phyloP scores from a whole-genome alignment of 2,113 vertebrate genomes.

The Carassius carassius region DNA sequence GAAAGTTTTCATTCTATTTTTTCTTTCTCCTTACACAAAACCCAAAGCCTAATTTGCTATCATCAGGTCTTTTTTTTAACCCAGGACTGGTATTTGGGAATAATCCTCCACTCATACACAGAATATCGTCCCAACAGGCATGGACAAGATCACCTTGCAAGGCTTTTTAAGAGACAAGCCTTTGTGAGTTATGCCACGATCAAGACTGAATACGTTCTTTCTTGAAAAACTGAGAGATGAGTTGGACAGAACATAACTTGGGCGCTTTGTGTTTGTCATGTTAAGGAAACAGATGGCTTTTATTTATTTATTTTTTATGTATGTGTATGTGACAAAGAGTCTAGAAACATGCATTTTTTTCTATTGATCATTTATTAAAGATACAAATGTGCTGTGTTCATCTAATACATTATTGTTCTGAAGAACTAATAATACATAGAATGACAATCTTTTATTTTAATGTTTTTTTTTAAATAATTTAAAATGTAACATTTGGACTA shows the following conservation, averaged over 20 bases:
- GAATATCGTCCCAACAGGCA: constrained; percentile 79
- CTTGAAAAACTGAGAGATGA: constrained; percentile 70
- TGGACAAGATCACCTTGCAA: constrained; percentile 74
- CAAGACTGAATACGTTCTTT: constrained; percentile 68
- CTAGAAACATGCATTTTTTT: too few species aligned
- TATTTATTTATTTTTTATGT: background rate
- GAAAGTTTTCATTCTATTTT: constrained; percentile 59
- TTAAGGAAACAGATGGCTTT: constrained; percentile 31
- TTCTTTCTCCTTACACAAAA: constrained; percentile 73
- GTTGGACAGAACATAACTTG: constrained; percentile 52
- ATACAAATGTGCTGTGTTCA: too few species aligned
- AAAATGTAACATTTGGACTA: background rate
- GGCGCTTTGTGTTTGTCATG: constrained; percentile 39
- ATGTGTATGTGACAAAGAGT: too few species aligned
- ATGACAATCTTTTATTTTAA: too few species aligned
- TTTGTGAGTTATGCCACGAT: constrained; percentile 71
- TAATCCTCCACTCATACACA: constrained; percentile 77
- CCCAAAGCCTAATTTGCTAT: constrained; percentile 79
- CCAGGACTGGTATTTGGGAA: constrained; percentile 78
- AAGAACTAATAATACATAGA: background rate
- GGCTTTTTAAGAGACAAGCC: constrained; percentile 69
- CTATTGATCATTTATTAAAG: too few species aligned
- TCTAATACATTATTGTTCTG: background rate
- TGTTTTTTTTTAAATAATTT: too few species aligned
- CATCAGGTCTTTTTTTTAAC: constrained; percentile 82